phyloP scores from a whole-genome alignment of 2,888 invertebrate genomes.

The Tenthredo distinguenda region DNA sequence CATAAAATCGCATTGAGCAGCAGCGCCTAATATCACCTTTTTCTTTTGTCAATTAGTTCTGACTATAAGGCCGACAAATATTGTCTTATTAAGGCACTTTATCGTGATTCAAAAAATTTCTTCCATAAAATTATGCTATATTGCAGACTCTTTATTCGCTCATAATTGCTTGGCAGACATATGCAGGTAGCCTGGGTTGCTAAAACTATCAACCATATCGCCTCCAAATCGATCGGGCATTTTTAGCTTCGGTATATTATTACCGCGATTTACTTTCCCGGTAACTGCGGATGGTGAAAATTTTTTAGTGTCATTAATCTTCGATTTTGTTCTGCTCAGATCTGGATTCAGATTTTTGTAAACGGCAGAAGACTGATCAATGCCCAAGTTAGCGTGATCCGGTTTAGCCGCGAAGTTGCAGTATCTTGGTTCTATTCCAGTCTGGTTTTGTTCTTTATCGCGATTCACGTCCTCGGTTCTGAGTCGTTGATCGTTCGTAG shows the following conservation, averaged over 20 bases:
- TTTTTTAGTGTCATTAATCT: conserved; percentile 66
- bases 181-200: conserved; percentile 76
- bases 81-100: background rate
- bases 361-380: conserved; percentile 41
- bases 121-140: background rate
- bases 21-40: background rate
- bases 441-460: background rate
- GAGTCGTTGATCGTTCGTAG: conserved; percentile 70
- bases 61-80: background rate
- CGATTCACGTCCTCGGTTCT: background rate
- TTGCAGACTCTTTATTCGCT: background rate
- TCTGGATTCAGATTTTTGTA: conserved; percentile 63
- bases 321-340: conserved; percentile 66
- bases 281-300: conserved; percentile 59
- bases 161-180: conserved; percentile 61
- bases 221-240: conserved; percentile 67
- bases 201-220: conserved; percentile 67
- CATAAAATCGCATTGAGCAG: too few species aligned
- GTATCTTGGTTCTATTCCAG: background rate
- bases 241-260: conserved; percentile 80
- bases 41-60: background rate
- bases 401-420: background rate
- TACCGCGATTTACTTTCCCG: conserved; percentile 78
- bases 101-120: background rate
- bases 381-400: background rate